These are phyloP conservation scores for Platysteira castanea DNA, from an alignment of 2,113 vertebrate genomes.

Conservation along the genomic window DNA sequence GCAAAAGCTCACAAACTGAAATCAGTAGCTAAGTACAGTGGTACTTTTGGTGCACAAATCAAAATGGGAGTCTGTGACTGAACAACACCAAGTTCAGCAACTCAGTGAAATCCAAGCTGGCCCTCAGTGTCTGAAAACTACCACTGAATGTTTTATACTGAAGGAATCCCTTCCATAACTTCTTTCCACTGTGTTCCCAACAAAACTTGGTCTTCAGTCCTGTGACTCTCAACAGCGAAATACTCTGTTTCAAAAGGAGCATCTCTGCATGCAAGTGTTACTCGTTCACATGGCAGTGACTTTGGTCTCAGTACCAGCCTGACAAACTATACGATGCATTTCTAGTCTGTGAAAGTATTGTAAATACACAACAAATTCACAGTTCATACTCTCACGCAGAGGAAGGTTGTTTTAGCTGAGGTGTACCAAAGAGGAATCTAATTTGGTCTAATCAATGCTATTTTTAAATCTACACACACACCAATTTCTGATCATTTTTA, in stretches of 20 bases:
- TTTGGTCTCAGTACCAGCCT: background rate
- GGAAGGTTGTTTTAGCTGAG: background rate
- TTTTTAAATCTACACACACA: background rate
- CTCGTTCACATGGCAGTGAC: accelerated
- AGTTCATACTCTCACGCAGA: background rate
- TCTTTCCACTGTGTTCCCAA: background rate
- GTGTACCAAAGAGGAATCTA: background rate
- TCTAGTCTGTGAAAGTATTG: background rate
- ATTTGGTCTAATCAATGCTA: background rate
- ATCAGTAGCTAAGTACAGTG: background rate
- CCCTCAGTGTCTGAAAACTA: background rate
- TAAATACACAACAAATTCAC: background rate
- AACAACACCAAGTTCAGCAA: background rate
- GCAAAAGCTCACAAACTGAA: background rate
- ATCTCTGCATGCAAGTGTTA: background rate
- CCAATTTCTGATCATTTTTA: background rate
- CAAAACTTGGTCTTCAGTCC: background rate
- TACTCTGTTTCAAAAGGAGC: background rate
- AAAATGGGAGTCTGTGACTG: background rate
- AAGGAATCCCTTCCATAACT: background rate
- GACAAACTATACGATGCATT: background rate
- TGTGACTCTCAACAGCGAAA: background rate
- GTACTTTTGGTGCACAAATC: background rate
- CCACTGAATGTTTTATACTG: background rate
- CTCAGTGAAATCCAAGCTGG: background rate